A percentile compares a stretch with the other conserved stretches of the same genome.
phyloP scores from a whole-genome alignment of 2,888 invertebrate species.

The Athalia circularis region DNA sequence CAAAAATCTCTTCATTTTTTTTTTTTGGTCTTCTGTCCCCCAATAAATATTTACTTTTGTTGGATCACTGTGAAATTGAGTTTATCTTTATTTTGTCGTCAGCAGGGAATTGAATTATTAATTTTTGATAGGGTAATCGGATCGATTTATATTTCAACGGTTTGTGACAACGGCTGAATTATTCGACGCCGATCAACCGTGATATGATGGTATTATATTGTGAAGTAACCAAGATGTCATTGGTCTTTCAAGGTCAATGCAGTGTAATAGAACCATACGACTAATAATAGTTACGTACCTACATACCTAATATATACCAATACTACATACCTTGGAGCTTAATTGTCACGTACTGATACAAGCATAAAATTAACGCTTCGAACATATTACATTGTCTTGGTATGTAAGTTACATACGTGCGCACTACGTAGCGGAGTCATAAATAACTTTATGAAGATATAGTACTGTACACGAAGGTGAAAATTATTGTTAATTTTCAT shows the following conservation, averaged over 20 bases:
- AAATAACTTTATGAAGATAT: no score
- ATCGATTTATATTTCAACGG: conserved; percentile 1
- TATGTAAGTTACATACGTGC: neutral
- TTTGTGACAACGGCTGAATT: conserved; percentile 36
- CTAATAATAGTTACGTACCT: conserved; percentile 25
- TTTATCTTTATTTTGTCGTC: no score
- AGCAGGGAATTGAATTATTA: no score
- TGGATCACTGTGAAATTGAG: no score
- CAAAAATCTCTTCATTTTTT: no score
- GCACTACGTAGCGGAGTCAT: no score
- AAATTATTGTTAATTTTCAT: no score
- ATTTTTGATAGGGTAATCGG: no score
- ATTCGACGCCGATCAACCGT: conserved; percentile 30
- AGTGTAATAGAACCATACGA: conserved; percentile 2
- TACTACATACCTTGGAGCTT: conserved; percentile 17
- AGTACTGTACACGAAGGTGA: no score
- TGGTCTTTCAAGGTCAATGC: conserved; percentile 43
- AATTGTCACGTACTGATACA: neutral
- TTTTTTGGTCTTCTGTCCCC: no score
- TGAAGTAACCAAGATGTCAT: conserved; percentile 45
- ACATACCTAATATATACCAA: neutral
- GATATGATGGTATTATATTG: no score
- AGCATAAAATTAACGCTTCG: conserved; percentile 2
- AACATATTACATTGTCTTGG: neutral
- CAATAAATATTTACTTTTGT: no score